A percentile compares a stretch with the other conserved stretches of the same genome.
These are phyloP conservation scores for Cataglyphis cursor DNA, from an alignment of 2,888 invertebrate species.

Conservation along the genomic window DNA sequence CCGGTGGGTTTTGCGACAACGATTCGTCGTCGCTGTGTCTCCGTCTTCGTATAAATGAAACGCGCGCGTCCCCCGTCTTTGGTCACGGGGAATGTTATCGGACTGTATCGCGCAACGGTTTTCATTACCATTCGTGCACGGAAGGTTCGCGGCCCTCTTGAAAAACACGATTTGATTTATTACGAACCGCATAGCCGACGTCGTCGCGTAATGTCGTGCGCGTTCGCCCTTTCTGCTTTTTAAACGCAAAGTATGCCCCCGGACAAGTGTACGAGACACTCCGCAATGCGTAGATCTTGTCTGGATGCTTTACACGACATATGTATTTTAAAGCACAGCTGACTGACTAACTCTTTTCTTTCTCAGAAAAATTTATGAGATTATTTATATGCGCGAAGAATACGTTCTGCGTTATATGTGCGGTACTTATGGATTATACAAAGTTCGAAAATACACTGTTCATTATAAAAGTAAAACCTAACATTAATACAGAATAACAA, in stretches of 20 bases:
- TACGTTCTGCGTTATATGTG: neutral
- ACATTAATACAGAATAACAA: neutral
- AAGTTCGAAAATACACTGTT: neutral
- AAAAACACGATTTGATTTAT: conserved; percentile 85
- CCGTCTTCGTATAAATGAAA: conserved; percentile 74
- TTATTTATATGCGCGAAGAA: neutral
- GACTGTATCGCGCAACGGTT: conserved; percentile 83
- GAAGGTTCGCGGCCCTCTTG: conserved; percentile 58
- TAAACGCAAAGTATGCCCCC: conserved; percentile 61
- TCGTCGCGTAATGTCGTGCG: conserved; percentile 64
- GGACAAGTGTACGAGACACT: conserved; percentile 54
- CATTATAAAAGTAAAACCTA: too few species aligned
- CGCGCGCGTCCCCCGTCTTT: conserved; percentile 81
- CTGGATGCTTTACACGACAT: conserved; percentile 43
- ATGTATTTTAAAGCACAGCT: conserved; percentile 22
- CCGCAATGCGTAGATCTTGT: conserved; percentile 49
- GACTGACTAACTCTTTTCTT: neutral
- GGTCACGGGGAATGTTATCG: conserved; percentile 84
- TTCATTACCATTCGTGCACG: conserved; percentile 84
- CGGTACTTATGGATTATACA: neutral
- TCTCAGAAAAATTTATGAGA: conserved; percentile 19
- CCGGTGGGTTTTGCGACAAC: conserved; percentile 69
- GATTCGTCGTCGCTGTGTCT: conserved; percentile 63
- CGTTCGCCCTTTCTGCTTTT: conserved; percentile 61
- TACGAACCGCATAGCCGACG: conserved; percentile 64